Percentiles rank a stretch among this genome's conserved stretches.
These are phyloP conservation scores for Limnephilus auricula DNA, from an alignment of 2,888 invertebrate genomes.

Conservation along the genomic window DNA sequence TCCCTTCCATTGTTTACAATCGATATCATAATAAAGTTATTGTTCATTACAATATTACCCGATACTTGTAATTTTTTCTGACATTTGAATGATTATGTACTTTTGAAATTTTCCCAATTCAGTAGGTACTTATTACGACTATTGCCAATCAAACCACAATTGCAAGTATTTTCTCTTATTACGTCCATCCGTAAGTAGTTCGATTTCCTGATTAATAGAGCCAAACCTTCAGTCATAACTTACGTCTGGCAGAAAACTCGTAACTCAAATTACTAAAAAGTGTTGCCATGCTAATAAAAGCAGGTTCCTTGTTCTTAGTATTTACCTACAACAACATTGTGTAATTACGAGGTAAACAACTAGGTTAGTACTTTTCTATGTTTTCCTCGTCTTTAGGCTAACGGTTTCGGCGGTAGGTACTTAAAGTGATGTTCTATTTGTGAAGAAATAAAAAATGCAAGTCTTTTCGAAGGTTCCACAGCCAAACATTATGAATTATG, in stretches of 20 bases:
- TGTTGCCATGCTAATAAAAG: background rate
- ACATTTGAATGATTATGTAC: background rate
- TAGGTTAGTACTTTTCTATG: background rate
- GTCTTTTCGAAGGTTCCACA: too few relatives aligned
- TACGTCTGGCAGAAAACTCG: too few relatives aligned
- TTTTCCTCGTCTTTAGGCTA: background rate
- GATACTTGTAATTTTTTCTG: background rate
- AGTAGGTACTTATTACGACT: background rate
- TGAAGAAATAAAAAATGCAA: too few relatives aligned
- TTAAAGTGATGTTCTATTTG: too few relatives aligned
- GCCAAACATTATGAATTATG: too few relatives aligned
- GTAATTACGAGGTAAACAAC: background rate
- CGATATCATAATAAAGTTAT: background rate
- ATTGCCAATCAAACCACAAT: background rate
- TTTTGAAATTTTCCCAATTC: background rate
- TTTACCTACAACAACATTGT: background rate
- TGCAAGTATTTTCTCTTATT: background rate
- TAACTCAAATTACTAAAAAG: background rate
- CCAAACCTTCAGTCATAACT: background rate
- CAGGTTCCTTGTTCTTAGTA: background rate
- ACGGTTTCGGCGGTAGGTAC: background rate
- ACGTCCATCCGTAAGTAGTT: background rate
- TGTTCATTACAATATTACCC: background rate
- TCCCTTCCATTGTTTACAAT: too few relatives aligned
- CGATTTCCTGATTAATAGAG: background rate